Evolutionary conservation across 2,888 invertebrate species (phyloP).

Genomic region (Eupeodes luniger): DNA sequence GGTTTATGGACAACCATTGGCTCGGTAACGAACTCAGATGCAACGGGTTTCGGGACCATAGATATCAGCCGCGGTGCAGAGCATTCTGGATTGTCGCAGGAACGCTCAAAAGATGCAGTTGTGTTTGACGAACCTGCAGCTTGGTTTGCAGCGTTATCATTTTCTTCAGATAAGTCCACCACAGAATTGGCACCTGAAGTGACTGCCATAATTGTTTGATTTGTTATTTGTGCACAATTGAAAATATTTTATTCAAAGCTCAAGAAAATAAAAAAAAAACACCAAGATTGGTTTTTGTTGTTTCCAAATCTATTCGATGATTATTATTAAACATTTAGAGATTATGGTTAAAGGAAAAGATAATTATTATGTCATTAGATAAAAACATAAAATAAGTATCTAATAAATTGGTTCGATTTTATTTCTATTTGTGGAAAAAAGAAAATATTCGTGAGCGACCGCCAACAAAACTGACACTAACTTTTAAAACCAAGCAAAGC

Average conservation of each 20-base stretch:
- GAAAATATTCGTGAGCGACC: no score
- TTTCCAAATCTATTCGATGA: no score
- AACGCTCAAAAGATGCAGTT: conserved; percentile 70
- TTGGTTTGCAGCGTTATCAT: conserved; percentile 18
- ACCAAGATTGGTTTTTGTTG: no score
- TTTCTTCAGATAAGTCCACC: conserved; percentile 52
- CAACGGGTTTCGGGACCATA: conserved; percentile 80
- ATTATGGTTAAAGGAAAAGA: no score
- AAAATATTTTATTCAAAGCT: not conserved
- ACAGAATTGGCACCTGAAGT: conserved; percentile 3
- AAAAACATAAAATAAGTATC: no score
- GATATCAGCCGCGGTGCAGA: conserved; percentile 79
- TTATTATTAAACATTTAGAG: no score
- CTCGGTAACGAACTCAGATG: conserved; percentile 80
- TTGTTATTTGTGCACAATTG: not conserved
- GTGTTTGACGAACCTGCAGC: not conserved
- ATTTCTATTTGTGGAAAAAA: no score
- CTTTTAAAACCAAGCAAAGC: no score
- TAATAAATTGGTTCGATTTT: no score
- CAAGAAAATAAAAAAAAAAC: not conserved
- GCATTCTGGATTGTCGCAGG: conserved; percentile 79
- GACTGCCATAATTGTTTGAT: not conserved
- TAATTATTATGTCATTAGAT: no score
- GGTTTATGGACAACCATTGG: conserved; percentile 81
- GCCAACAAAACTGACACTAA: no score